phyloP scores from a whole-genome alignment of 2,888 invertebrate genomes.

The Venustoraphidia nigricollis region DNA sequence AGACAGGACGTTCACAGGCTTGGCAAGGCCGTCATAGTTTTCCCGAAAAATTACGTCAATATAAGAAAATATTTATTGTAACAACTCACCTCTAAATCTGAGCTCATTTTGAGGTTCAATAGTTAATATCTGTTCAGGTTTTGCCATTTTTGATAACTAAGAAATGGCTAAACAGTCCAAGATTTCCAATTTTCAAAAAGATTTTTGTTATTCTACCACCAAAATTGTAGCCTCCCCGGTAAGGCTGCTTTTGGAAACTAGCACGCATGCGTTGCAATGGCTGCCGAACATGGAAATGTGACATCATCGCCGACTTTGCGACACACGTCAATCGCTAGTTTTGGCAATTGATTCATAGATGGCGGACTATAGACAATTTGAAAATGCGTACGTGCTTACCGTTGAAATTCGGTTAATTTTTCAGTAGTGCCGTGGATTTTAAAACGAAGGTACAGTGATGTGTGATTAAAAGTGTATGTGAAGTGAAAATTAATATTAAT shows the following conservation, averaged over 20 bases:
- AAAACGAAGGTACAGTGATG: no score
- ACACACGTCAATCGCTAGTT: neutral
- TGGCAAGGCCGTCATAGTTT: constrained; percentile 12
- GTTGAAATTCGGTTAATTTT: no score
- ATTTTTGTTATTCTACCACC: neutral
- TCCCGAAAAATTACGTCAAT: constrained; percentile 18
- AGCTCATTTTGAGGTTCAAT: constrained; percentile 83
- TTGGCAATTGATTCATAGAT: no score
- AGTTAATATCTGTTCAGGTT: constrained; percentile 63
- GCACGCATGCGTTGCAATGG: constrained; percentile 19
- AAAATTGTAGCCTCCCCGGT: constrained; percentile 16
- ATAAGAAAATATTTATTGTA: constrained; percentile 27
- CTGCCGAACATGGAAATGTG: constrained; percentile 12
- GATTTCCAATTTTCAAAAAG: constrained; percentile 1
- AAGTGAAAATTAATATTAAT: no score
- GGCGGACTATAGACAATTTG: no score
- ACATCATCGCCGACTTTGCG: constrained; percentile 10
- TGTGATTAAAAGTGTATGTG: no score
- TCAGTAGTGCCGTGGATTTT: no score
- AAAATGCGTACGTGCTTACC: no score
- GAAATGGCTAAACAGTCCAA: constrained; percentile 7
- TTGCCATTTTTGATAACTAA: constrained; percentile 35
- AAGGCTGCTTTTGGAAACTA: constrained; percentile 21
- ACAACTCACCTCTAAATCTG: constrained; percentile 71
- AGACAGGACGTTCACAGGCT: constrained; percentile 8